Conservation (phyloP, 2,888 invertebrate species). For the Scaptomyza reducta region DNA sequence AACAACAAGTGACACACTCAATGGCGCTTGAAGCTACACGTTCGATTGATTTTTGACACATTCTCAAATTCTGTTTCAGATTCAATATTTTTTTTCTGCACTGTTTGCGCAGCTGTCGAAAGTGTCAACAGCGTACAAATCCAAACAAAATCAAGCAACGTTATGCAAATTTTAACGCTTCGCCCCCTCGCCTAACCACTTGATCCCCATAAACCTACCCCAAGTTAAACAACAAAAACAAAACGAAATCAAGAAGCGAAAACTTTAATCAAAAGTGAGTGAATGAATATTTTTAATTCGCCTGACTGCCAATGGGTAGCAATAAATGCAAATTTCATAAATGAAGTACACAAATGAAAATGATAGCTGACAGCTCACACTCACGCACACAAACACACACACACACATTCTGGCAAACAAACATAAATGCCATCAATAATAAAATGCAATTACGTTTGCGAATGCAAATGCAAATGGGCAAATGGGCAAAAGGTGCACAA, state of each 20-base stretch:
- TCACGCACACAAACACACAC: neutral
- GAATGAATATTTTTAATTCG: slow-evolving; percentile 46
- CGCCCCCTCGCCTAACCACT: neutral
- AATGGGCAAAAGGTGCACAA: slow-evolving; percentile 15
- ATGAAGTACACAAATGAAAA: slow-evolving; percentile 50
- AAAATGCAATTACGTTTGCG: slow-evolving; percentile 60
- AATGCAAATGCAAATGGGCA: slow-evolving; percentile 30
- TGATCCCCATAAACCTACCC: neutral
- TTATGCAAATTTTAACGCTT: slow-evolving; percentile 52
- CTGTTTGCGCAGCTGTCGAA: slow-evolving; percentile 51
- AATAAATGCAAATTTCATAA: slow-evolving; percentile 73
- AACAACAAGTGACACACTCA: slow-evolving; percentile 22
- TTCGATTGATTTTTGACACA: slow-evolving; percentile 69
- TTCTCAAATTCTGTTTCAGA: slow-evolving; percentile 40
- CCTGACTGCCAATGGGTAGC: slow-evolving; percentile 48
- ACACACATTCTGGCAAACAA: neutral
- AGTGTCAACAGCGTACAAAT: slow-evolving; percentile 45
- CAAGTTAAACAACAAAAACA: slow-evolving; percentile 25
- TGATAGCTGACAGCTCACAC: slow-evolving; percentile 38
- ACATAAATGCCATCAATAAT: slow-evolving; percentile 65
- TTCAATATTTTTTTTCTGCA: slow-evolving; percentile 1
- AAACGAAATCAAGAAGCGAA: slow-evolving; percentile 37
- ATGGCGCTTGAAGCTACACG: slow-evolving; percentile 44
- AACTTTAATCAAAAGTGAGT: slow-evolving; percentile 67
- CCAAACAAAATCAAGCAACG: slow-evolving; percentile 57